Conservation (phyloP, 2,888 invertebrate species). For the Nebria salina region DNA sequence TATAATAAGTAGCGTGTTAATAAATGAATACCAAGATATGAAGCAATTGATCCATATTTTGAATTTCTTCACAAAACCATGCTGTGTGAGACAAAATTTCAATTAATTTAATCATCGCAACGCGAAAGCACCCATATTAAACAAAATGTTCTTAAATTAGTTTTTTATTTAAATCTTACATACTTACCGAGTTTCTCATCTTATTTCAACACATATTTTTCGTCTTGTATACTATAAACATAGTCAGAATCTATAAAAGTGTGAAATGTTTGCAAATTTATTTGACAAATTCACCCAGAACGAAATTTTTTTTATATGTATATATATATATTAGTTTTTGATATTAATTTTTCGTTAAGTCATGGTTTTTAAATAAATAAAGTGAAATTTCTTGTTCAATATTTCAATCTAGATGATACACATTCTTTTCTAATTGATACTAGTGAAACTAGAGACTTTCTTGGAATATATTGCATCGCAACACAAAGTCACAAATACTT, state of each 20-base stretch:
- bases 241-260: background rate
- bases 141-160: background rate
- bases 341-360: background rate
- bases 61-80: background rate
- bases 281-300: background rate
- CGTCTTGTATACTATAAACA: too few species aligned
- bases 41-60: background rate
- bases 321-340: background rate
- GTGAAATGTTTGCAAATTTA: background rate
- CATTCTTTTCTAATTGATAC: slow-evolving; percentile 17
- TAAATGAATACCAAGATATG: background rate
- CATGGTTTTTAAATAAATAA: background rate
- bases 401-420: slow-evolving; percentile 17
- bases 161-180: too few species aligned
- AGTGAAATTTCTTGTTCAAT: slow-evolving; percentile 17
- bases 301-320: slow-evolving; percentile 4
- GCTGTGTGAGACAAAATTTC: background rate
- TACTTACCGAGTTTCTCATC: too few species aligned
- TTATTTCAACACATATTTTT: too few species aligned
- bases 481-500: background rate
- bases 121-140: slow-evolving; percentile 11
- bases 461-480: background rate
- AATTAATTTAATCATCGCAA: slow-evolving; percentile 16
- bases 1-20: background rate
- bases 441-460: slow-evolving; percentile 17